Conservation (phyloP, 2,113 vertebrate genomes). For the Takifugu bimaculatus region DNA sequence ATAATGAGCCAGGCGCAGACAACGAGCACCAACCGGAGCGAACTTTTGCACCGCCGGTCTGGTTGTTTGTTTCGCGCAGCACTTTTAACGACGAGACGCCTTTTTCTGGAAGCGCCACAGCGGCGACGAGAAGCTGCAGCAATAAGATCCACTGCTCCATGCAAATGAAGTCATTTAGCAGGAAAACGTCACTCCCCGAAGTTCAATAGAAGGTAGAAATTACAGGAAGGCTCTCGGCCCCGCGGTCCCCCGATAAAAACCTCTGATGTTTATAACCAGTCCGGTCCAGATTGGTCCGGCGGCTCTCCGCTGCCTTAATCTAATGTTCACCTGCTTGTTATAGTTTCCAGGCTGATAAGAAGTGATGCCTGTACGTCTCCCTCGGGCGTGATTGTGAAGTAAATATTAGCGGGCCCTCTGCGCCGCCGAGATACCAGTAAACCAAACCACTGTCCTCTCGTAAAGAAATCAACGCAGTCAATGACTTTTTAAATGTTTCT, state of each 20-base stretch:
- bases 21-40: slow-evolving; percentile 30
- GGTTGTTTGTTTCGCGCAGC: slow-evolving; percentile 44
- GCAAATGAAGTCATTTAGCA: slow-evolving; percentile 35
- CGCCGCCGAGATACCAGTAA: slow-evolving; percentile 59
- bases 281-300: slow-evolving; percentile 45
- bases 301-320: slow-evolving; percentile 53
- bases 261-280: slow-evolving; percentile 50
- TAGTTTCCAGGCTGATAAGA: slow-evolving; percentile 69
- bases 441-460: slow-evolving; percentile 68
- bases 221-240: slow-evolving; percentile 39
- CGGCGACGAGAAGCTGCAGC: slow-evolving; percentile 25
- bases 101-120: slow-evolving; percentile 7
- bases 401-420: slow-evolving; percentile 68
- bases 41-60: slow-evolving; percentile 31
- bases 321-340: slow-evolving; percentile 69
- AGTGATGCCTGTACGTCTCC: slow-evolving; percentile 70
- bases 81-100: slow-evolving; percentile 34
- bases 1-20: slow-evolving; percentile 64
- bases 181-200: slow-evolving; percentile 18
- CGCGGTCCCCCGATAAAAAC: slow-evolving; percentile 42
- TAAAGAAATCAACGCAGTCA: slow-evolving; percentile 71
- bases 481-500: slow-evolving; percentile 75
- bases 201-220: slow-evolving; percentile 47
- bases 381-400: slow-evolving; percentile 62
- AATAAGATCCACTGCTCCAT: slow-evolving; percentile 27